phyloP scores from a whole-genome alignment of 2,113 vertebrate genomes.

The Tupaia tana region DNA sequence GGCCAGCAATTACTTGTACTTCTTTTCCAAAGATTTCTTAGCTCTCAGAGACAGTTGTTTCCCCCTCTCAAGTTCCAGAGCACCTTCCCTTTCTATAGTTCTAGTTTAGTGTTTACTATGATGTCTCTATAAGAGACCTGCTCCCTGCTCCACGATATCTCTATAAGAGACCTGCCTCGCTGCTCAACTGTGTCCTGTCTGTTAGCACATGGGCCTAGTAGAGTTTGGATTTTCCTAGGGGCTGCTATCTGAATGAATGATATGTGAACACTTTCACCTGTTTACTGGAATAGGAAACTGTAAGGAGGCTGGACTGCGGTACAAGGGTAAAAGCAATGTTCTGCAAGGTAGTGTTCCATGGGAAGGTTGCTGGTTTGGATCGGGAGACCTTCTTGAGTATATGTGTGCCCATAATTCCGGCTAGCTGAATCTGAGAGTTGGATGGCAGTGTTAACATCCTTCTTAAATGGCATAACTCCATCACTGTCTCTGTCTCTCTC shows the following conservation, averaged over 20 bases:
- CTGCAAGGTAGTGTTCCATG: no score
- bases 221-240: not conserved
- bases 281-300: not conserved
- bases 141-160: no score
- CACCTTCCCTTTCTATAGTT: slow-evolving; percentile 1
- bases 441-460: no score
- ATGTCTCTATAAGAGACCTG: not conserved
- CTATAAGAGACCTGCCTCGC: not conserved
- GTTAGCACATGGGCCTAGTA: not conserved
- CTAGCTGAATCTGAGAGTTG: no score
- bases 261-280: not conserved
- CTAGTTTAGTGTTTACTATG: not conserved
- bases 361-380: no score
- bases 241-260: not conserved
- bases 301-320: no score
- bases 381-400: no score
- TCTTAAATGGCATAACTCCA: no score
- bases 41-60: not conserved
- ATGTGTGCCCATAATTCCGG: no score
- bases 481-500: no score
- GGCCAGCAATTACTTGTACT: not conserved
- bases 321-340: no score
- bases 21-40: not conserved
- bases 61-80: not conserved
- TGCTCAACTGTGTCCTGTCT: not conserved